These are phyloP conservation scores for Egretta garzetta DNA, from an alignment of 2,113 vertebrate species.

Conservation along the genomic window DNA sequence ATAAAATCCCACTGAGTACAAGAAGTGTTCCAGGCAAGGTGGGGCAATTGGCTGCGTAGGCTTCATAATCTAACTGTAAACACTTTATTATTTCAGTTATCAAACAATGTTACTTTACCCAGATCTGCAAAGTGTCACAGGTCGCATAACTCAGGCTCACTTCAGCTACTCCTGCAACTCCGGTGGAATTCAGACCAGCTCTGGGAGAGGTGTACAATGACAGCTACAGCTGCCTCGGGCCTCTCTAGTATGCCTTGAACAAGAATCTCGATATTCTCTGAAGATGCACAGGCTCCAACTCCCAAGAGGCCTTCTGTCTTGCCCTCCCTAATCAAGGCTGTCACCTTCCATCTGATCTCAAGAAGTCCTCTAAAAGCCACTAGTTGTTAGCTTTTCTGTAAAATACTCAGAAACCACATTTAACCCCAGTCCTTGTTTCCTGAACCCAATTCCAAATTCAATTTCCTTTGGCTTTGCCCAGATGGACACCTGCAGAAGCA, in stretches of 20 bases:
- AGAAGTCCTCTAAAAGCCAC: background rate
- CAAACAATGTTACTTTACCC: background rate
- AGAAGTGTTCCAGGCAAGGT: background rate
- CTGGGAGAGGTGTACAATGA: background rate
- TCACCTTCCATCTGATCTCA: background rate
- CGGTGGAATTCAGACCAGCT: rapidly evolving
- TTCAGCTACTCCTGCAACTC: background rate
- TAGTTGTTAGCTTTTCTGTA: background rate
- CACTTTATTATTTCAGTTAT: background rate
- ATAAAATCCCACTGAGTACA: background rate
- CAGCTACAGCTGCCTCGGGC: background rate
- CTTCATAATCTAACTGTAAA: background rate
- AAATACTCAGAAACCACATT: background rate
- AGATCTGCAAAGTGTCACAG: background rate
- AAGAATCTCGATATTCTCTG: background rate
- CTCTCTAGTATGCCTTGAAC: background rate
- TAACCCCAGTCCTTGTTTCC: background rate
- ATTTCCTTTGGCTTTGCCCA: background rate
- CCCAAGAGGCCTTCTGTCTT: background rate
- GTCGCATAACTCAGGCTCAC: background rate
- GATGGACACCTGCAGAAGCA: background rate
- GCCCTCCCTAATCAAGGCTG: background rate
- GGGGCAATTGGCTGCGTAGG: background rate
- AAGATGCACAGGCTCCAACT: background rate
- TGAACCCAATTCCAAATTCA: background rate